Evolutionary conservation across 2,797 vertebrate species (phyloP).

Genomic region (Ceryle rudis): DNA sequence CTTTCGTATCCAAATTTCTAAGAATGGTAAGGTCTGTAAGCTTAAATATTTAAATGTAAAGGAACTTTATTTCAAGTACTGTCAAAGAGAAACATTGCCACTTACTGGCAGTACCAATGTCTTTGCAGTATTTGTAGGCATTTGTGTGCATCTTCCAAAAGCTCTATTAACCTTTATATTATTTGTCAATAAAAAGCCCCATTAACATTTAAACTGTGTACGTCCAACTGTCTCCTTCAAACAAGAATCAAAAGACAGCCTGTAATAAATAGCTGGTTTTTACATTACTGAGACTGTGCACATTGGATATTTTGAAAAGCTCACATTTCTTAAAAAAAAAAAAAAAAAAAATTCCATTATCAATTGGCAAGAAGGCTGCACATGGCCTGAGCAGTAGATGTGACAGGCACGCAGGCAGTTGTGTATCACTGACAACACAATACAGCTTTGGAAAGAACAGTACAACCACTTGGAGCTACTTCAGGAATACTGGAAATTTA

Average conservation of each 20-base stretch:
- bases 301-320: not conserved
- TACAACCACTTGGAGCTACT: not conserved
- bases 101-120: conserved; percentile 28
- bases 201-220: conserved; percentile 68
- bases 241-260: conserved; percentile 34
- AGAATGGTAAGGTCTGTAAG: not conserved
- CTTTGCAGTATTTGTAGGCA: not conserved
- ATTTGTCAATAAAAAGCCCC: conserved; percentile 66
- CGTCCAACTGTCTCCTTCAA: conserved; percentile 37
- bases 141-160: conserved; percentile 54
- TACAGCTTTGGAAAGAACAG: not conserved
- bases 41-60: conserved; percentile 14
- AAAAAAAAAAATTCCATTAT: not conserved
- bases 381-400: not conserved
- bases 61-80: not conserved
- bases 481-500: not conserved
- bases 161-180: conserved; percentile 67
- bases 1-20: not conserved
- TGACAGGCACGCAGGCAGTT: not conserved
- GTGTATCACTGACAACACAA: not conserved
- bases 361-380: not conserved
- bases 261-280: not conserved
- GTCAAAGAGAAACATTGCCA: conserved; percentile 58
- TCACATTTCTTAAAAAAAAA: not conserved
- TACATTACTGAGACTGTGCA: not conserved